phyloP scores from a whole-genome alignment of 1,140 invertebrate species.

The Cydia pomonella region DNA sequence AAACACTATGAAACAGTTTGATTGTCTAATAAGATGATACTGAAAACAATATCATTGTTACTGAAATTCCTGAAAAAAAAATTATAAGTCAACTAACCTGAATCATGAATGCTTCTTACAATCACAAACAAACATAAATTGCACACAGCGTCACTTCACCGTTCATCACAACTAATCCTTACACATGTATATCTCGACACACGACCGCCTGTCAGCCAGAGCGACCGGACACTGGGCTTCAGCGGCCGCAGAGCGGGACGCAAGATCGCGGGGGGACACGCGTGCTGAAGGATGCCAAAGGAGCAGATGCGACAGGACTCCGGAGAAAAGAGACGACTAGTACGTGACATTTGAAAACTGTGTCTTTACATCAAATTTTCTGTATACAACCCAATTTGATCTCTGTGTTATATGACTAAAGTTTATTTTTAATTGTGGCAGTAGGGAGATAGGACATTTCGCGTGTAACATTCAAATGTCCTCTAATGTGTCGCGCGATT shows the following conservation, averaged over 20 bases:
- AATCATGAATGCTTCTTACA: slow-evolving; percentile 71
- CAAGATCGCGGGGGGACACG: slow-evolving; percentile 73
- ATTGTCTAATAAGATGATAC: slow-evolving; percentile 33
- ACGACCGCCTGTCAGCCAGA: slow-evolving; percentile 67
- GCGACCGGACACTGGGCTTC: slow-evolving; percentile 74
- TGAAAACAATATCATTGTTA: neutral
- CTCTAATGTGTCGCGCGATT: slow-evolving; percentile 77
- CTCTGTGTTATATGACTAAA: slow-evolving; percentile 31
- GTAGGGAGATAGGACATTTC: slow-evolving; percentile 47
- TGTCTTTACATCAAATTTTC: slow-evolving; percentile 68
- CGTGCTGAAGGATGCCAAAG: slow-evolving; percentile 77
- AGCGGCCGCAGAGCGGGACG: slow-evolving; percentile 67
- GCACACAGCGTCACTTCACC: slow-evolving; percentile 66
- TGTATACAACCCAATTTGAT: slow-evolving; percentile 35
- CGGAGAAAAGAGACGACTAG: slow-evolving; percentile 79
- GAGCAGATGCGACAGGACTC: slow-evolving; percentile 78
- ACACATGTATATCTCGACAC: slow-evolving; percentile 54
- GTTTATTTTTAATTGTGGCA: slow-evolving; percentile 35
- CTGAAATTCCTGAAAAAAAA: slow-evolving; percentile 24
- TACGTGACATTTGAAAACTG: slow-evolving; percentile 79
- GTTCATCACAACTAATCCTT: slow-evolving; percentile 71
- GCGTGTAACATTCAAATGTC: slow-evolving; percentile 54
- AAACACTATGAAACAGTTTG: slow-evolving; percentile 14
- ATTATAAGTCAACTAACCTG: slow-evolving; percentile 61
- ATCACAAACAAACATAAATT: slow-evolving; percentile 63